Evolutionary conservation across 1,140 invertebrate genomes (phyloP), one percentile per base, ranked within the genome.

Genomic region (Ips typographus): DNA sequence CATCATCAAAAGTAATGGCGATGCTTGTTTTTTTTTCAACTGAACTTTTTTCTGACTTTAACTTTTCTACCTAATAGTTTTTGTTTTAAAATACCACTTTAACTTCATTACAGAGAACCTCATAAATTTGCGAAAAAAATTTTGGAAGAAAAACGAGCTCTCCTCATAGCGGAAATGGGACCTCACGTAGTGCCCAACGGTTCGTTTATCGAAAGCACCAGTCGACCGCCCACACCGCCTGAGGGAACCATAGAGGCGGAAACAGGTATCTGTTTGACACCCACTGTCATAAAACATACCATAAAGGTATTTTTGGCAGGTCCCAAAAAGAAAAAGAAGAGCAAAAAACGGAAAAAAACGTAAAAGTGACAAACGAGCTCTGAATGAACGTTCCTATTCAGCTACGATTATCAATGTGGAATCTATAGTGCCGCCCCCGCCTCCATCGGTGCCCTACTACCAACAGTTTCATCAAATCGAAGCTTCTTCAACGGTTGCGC

Each of bases 141-240:
- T 56, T 74, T 91, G 38, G 86, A 86, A 5, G 89, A 92, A 73
- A 92, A 91, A 79, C 85, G 89, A 3, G 89, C 90, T 73, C 88
- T 90, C 69, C 70, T 90, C 43, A 79, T 90, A 75, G 86, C 87
- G 1, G 82, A 85, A 2, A 83, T 85, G 3, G 85, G 83, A 0
- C 80, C 86, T 2, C 70, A 75, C 42, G 74, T 70, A 61, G 67
- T 75, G 43, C 66, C 61, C 37, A 78, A 77, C 55, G 77, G 78
- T 40, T 71, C 70, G 1, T 73, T 79, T 22, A 70, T 78, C 39
- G 86, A 87, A 65, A 78, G 80, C 60, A 74, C 71, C 1, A 88
- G 86, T 80, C 81, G 85, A 36, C 84, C 85, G 0, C 81, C 83
- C 38, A 88, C 87, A 2, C 87, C 86, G 0, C 37, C 71, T 80